Evolutionary conservation across 2,113 vertebrate species (phyloP).

Genomic region (Rana temporaria): DNA sequence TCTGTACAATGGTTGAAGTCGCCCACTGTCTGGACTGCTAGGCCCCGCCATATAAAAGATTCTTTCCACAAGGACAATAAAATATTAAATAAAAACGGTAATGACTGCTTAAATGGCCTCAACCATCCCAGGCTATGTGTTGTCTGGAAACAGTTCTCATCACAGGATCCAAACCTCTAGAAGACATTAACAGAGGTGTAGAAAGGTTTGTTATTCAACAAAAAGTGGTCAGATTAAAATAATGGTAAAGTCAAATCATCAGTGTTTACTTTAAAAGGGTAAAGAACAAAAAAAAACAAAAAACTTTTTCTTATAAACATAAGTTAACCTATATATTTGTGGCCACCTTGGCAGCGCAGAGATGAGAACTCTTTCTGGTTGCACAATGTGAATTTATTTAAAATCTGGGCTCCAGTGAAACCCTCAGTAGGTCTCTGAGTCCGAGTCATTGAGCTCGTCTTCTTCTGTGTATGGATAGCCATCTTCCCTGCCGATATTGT

Average conservation of each 20-base stretch:
- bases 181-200: slow-evolving; percentile 1
- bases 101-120: slow-evolving; percentile 65
- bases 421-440: slow-evolving; percentile 95
- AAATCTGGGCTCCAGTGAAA: slow-evolving; percentile 41
- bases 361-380: slow-evolving; percentile 63
- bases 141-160: background rate
- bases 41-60: slow-evolving; percentile 69
- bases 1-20: slow-evolving; percentile 64
- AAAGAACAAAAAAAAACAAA: slow-evolving; percentile 58
- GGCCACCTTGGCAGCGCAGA: slow-evolving; percentile 40
- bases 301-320: slow-evolving; percentile 61
- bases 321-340: slow-evolving; percentile 16
- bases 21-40: slow-evolving; percentile 64
- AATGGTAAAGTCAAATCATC: slow-evolving; percentile 64
- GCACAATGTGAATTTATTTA: slow-evolving; percentile 64
- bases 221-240: slow-evolving; percentile 73
- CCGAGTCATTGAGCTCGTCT: slow-evolving; percentile 96
- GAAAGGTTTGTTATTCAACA: slow-evolving; percentile 68
- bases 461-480: slow-evolving; percentile 85
- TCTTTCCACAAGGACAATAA: slow-evolving; percentile 71
- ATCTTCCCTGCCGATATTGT: slow-evolving; percentile 90
- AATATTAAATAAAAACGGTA: slow-evolving; percentile 73
- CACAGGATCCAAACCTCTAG: background rate
- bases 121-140: slow-evolving; percentile 66
- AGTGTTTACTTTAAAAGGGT: slow-evolving; percentile 26